Evolutionary conservation across 2,888 invertebrate genomes (phyloP), one percentile per base, ranked within the genome.

Genomic region (Perithous albicinctus): DNA sequence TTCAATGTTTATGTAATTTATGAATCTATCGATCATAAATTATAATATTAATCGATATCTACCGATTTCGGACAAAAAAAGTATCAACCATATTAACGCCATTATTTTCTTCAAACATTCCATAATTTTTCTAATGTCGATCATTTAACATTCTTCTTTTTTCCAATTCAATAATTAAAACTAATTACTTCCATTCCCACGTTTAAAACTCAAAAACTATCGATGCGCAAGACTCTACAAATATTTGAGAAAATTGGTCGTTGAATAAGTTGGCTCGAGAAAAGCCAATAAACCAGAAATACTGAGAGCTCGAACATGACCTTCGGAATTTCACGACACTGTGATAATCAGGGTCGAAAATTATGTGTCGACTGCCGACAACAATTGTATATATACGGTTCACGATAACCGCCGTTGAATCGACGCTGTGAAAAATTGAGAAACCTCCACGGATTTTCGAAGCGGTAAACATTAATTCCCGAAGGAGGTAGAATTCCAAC

Each of bases 401-500:
- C n/a, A 15, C 56, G 56, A 56, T 56, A 54, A 29, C 26, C 4
- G 56, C 15, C 32, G n/a, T n/a, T n/a, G n/a, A n/a, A 32, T 56
- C 56, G 56, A 15, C 32, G 3, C n/a, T n/a, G n/a, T 29, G 32
- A 56, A 56, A 56, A 29, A 29, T 6, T n/a, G 15, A 32, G 32
- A 56, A 32, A 29, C 1, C 15, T 56, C 56, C 15, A 15, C 1
- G 32, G 29, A 56, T 29, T 26, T 56, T 56, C 54, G 6, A 56
- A n/a, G 54, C 29, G 76, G 61, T 66, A 81, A 84, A 75, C 69
- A 51, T 63, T 80, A 82, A 83, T 84, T 84, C 84, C 63, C 75
- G 23, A 26, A 76, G 84, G 73, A 81, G 80, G 70, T 80, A 79
- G 32, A 32, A 56, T 32, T 82, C 73, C 29, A 23, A n/a, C 41